Conservation (phyloP, 2,888 invertebrate species). For the Trichopria drosophilae region DNA sequence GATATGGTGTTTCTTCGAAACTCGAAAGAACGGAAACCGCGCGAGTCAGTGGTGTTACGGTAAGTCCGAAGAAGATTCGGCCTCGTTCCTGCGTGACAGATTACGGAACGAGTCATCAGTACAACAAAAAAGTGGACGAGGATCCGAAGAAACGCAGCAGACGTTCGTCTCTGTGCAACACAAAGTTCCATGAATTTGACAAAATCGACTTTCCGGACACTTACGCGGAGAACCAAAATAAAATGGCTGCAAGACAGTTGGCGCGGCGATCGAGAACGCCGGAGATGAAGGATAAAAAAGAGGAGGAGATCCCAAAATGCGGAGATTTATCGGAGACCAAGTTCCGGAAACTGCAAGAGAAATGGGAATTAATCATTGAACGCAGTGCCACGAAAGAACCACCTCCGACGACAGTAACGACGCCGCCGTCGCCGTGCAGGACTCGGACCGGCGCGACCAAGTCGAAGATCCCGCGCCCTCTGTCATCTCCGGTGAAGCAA, state of each 20-base stretch:
- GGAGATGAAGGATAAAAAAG: slow-evolving; percentile 21
- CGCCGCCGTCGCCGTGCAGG: slow-evolving; percentile 57
- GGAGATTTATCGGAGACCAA: too few species aligned
- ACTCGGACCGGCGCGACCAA: slow-evolving; percentile 58
- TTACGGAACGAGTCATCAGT: slow-evolving; percentile 58
- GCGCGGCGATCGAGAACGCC: slow-evolving; percentile 8
- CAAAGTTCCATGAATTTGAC: slow-evolving; percentile 74
- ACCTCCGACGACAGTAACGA: slow-evolving; percentile 34
- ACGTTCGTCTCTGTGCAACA: slow-evolving; percentile 66
- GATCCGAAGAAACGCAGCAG: slow-evolving; percentile 71
- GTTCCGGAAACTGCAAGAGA: slow-evolving; percentile 75
- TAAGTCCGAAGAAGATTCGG: slow-evolving; percentile 62
- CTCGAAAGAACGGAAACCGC: slow-evolving; percentile 22
- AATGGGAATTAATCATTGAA: slow-evolving; percentile 78
- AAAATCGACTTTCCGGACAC: slow-evolving; percentile 71
- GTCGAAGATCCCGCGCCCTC: slow-evolving; percentile 75
- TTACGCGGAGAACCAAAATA: slow-evolving; percentile 71
- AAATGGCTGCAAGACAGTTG: slow-evolving; percentile 33
- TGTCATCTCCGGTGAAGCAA: slow-evolving; percentile 73
- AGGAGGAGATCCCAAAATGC: too few species aligned
- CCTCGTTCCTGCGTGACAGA: slow-evolving; percentile 76
- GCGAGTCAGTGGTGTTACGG: slow-evolving; percentile 34
- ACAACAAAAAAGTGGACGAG: slow-evolving; percentile 61
- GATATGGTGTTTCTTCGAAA: slow-evolving; percentile 57
- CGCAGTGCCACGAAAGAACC: slow-evolving; percentile 57